Percentiles rank a stretch among this genome's conserved stretches.
Evolutionary conservation across 2,797 vertebrate genomes (phyloP).

Genomic region (Pseudochirops cupreus): DNA sequence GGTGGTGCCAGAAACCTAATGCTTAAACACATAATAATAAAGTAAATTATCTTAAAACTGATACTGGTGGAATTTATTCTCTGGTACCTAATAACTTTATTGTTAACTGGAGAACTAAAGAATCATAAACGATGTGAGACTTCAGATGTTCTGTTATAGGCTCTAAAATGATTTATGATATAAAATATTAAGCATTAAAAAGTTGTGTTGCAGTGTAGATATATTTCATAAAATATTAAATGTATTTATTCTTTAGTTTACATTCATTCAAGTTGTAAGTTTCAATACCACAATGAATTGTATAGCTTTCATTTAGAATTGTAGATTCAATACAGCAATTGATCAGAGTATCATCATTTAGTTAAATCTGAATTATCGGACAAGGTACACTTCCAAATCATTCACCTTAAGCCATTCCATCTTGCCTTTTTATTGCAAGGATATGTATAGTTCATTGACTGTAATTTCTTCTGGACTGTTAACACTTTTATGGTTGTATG

Average conservation of each 20-base stretch:
- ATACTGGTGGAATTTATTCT: neutral
- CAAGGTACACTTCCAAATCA: neutral
- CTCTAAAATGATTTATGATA: neutral
- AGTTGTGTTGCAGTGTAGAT: neutral
- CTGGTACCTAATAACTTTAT: neutral
- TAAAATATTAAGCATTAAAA: neutral
- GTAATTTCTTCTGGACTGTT: slow-evolving; percentile 67
- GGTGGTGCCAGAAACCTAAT: neutral
- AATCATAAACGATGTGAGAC: neutral
- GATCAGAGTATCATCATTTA: slow-evolving; percentile 49
- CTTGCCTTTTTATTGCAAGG: slow-evolving; percentile 48
- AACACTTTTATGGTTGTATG: slow-evolving; percentile 42
- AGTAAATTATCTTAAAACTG: neutral
- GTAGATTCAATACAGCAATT: slow-evolving; percentile 22
- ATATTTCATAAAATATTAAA: slow-evolving; percentile 35
- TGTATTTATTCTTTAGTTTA: neutral
- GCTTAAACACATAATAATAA: neutral
- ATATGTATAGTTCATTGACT: slow-evolving; percentile 61
- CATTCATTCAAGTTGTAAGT: slow-evolving; percentile 33
- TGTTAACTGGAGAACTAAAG: rapidly evolving
- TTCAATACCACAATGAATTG: slow-evolving; percentile 18
- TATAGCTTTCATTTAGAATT: slow-evolving; percentile 23
- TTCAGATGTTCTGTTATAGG: neutral
- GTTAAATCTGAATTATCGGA: slow-evolving; percentile 27
- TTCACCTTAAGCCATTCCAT: slow-evolving; percentile 56